Evolutionary conservation across 1,140 invertebrate genomes (phyloP), one percentile per base, ranked within the genome.

Genomic region (Gonatopus flavifemur): DNA sequence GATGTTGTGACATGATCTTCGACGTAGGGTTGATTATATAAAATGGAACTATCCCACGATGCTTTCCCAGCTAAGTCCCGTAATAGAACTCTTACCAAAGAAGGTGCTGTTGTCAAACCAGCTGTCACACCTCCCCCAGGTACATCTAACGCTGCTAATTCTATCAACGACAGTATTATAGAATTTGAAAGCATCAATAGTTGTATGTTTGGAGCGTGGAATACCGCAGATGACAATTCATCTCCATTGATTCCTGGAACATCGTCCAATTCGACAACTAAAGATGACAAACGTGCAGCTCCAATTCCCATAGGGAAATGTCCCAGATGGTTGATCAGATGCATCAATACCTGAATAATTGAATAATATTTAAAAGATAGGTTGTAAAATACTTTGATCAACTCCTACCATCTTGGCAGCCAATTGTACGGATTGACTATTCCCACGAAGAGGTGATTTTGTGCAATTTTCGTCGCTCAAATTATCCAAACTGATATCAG

Each of bases 41-140:
- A 78, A 35, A 94, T 89, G 0, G 93, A 92, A 39, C 91, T 92
- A 73, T 98, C 94, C 95, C 95, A 98, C 56, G 91, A 94, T 39
- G 91, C 90, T 78, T 97, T 98, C n/a, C 96, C 95, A 37, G 90
- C 88, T n/a, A 98, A 80, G 77, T 97, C 94, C 22, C 96, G 81
- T 37, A 98, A 76, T 9, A 98, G 81, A 16, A 97, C 86, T 21
- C 95, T 81, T 18, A 96, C 92, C 41, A 84, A 79, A 21, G 82
- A 84, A 18, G 80, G 80, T 6, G 82, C 83, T 0, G 83, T 86
- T 80, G 86, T 62, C 31, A 84, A 72, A 57, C 84, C 88, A 3
- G 88, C 87, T 1, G 91, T 92, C 15, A 91, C 87, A n/a, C 89
- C 90, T 19, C 90, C 91, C 5, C 89, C 88, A 3, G 91, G 88